Conservation (phyloP, 2,888 invertebrate genomes). For the Eupithecia pulchellata region DNA sequence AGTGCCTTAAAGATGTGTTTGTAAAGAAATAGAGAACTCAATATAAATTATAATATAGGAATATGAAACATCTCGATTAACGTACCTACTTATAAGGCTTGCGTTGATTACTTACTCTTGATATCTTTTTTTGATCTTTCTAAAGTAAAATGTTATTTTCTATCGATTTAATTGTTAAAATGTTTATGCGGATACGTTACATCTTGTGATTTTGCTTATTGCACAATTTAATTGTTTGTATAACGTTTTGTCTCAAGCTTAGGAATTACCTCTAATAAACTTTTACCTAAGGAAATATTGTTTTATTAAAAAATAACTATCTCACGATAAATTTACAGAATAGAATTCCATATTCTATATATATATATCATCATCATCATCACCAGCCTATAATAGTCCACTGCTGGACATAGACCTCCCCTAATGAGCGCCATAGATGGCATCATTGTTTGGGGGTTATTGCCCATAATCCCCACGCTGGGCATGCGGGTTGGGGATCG, state of each 20-base stretch:
- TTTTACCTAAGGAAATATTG: constrained; percentile 26
- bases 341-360: no score
- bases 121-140: constrained; percentile 29
- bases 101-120: constrained; percentile 12
- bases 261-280: constrained; percentile 58
- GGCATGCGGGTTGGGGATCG: no score
- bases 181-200: constrained; percentile 58
- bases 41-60: constrained; percentile 1
- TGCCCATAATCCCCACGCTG: no score
- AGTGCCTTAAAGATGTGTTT: constrained; percentile 46
- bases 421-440: no score
- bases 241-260: constrained; percentile 67
- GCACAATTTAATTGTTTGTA: constrained; percentile 70
- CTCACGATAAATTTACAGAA: neutral
- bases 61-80: neutral
- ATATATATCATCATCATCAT: no score
- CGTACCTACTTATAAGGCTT: constrained; percentile 7
- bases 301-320: constrained; percentile 14
- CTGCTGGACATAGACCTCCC: no score
- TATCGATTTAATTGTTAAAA: constrained; percentile 55
- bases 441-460: no score
- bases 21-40: constrained; percentile 16
- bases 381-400: no score
- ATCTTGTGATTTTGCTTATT: constrained; percentile 66
- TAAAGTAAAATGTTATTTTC: constrained; percentile 41